Evolutionary conservation across 2,888 invertebrate genomes (phyloP).

Genomic region (Gnatocerus cornutus): DNA sequence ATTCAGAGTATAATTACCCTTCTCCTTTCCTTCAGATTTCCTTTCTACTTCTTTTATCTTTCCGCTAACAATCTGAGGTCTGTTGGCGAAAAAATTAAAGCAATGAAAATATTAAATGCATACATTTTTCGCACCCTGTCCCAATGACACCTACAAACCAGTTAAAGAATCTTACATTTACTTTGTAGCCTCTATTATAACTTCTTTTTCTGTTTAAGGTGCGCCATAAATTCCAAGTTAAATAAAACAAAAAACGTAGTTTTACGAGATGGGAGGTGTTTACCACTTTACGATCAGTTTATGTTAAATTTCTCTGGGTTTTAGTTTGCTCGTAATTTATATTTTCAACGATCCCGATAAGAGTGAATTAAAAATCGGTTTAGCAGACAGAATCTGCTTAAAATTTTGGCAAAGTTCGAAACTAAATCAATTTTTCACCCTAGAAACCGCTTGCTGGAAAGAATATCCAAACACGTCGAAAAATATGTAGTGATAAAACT

Average conservation of each 20-base stretch:
- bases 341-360: slow-evolving; percentile 17
- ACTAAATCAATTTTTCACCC: slow-evolving; percentile 39
- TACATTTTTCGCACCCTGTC: too few species aligned
- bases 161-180: neutral
- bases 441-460: slow-evolving; percentile 17
- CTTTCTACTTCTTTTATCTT: slow-evolving; percentile 23
- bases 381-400: slow-evolving; percentile 6
- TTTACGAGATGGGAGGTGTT: neutral
- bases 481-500: slow-evolving; percentile 52
- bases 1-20: slow-evolving; percentile 24
- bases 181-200: neutral
- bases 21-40: slow-evolving; percentile 23
- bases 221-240: neutral
- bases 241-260: neutral
- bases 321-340: slow-evolving; percentile 5
- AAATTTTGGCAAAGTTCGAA: slow-evolving; percentile 27
- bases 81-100: neutral
- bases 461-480: slow-evolving; percentile 41
- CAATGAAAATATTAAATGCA: slow-evolving; percentile 4
- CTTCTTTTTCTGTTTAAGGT: neutral
- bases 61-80: slow-evolving; percentile 14
- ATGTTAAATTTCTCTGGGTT: neutral
- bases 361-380: slow-evolving; percentile 24
- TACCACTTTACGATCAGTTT: slow-evolving; percentile 11
- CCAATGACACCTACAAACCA: neutral